These are phyloP conservation scores for Collichthys lucidus DNA, from an alignment of 2,113 vertebrate species.

Conservation along the genomic window DNA sequence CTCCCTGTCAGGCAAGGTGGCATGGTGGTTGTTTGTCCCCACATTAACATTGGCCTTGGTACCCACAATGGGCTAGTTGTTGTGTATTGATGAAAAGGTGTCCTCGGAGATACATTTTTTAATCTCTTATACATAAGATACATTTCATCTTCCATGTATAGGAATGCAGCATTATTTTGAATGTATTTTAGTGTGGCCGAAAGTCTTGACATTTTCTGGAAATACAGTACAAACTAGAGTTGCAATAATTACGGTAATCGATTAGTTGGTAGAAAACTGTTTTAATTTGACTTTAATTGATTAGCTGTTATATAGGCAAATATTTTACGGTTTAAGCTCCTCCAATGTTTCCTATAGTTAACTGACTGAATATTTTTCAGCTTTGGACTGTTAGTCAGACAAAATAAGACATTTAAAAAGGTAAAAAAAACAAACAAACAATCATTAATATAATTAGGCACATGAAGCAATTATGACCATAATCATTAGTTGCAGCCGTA, in stretches of 20 bases:
- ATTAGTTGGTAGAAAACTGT: background rate
- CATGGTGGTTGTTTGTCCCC: conserved; percentile 49
- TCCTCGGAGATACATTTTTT: conserved; percentile 5
- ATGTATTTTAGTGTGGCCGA: background rate
- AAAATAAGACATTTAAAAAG: background rate
- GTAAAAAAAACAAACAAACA: background rate
- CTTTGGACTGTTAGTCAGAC: background rate
- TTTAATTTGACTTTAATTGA: background rate
- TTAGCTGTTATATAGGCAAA: too few relatives aligned
- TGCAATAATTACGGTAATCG: background rate
- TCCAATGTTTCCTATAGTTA: background rate
- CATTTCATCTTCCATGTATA: conserved; percentile 13
- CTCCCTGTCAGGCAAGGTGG: conserved; percentile 41
- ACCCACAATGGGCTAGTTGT: conserved; percentile 36
- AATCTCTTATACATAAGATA: background rate
- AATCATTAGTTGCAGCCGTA: background rate
- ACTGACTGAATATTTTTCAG: background rate
- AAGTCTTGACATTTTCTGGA: background rate
- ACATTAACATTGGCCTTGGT: conserved; percentile 53
- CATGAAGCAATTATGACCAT: background rate
- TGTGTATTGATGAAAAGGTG: conserved; percentile 37
- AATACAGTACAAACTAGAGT: background rate
- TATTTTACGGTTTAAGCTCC: background rate
- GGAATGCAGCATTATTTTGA: background rate
- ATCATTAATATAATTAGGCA: background rate